Conservation (phyloP, 2,113 vertebrate genomes). For the Axis porcinus region DNA sequence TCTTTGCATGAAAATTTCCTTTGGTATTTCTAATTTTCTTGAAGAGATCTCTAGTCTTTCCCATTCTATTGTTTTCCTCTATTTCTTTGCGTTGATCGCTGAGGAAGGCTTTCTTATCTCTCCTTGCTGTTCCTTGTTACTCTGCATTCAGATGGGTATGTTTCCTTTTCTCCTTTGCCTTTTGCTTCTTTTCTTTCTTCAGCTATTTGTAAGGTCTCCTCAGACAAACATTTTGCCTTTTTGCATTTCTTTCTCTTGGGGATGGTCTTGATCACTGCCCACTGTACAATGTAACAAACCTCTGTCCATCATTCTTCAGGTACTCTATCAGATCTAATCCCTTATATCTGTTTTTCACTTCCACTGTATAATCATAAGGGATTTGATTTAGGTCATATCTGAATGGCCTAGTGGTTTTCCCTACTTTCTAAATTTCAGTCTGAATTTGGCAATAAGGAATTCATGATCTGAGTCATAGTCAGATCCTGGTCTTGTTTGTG, state of each 20-base stretch:
- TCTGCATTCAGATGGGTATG: background rate
- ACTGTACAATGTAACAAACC: accelerated
- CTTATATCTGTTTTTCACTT: background rate
- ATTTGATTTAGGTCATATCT: background rate
- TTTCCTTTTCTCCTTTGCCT: background rate
- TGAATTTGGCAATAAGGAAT: background rate
- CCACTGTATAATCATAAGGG: background rate
- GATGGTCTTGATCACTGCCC: background rate
- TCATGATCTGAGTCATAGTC: background rate
- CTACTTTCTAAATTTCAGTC: background rate
- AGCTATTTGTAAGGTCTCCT: background rate
- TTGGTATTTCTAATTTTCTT: background rate
- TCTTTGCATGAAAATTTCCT: background rate
- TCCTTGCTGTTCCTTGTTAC: background rate
- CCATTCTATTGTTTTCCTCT: background rate
- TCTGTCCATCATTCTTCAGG: background rate
- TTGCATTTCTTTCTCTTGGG: background rate
- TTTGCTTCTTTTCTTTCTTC: background rate
- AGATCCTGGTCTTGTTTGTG: background rate
- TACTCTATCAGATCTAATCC: background rate
- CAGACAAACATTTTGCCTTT: background rate
- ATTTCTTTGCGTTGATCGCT: background rate
- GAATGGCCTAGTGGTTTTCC: background rate
- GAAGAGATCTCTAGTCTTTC: background rate
- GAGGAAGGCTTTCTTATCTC: background rate